These are phyloP conservation scores for Acrobasis suavella DNA, from an alignment of 2,888 invertebrate genomes.

Conservation along the genomic window DNA sequence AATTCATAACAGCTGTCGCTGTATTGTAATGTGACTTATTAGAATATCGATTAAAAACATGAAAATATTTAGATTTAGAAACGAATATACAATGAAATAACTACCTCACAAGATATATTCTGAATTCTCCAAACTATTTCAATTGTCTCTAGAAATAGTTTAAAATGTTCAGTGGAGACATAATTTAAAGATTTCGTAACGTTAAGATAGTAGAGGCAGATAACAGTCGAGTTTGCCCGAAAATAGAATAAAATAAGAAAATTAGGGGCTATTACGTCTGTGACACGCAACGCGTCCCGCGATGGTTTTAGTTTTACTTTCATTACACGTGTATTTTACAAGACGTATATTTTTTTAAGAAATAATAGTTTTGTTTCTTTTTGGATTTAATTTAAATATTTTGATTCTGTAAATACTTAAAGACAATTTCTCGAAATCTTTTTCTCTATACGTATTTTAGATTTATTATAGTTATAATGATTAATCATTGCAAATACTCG, in stretches of 20 bases:
- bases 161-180: constrained; percentile 1
- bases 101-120: not conserved
- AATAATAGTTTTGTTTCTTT: too few relatives aligned
- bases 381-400: too few relatives aligned
- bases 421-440: too few relatives aligned
- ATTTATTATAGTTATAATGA: too few relatives aligned
- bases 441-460: too few relatives aligned
- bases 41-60: too few relatives aligned
- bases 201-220: constrained; percentile 23
- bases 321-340: constrained; percentile 1
- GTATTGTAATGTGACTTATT: too few relatives aligned
- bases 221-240: constrained; percentile 23
- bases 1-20: too few relatives aligned
- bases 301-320: constrained; percentile 17
- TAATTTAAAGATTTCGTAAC: constrained; percentile 17
- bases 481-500: too few relatives aligned
- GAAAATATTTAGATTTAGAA: too few relatives aligned
- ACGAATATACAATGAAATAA: not conserved
- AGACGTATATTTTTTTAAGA: not conserved
- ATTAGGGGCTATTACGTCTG: constrained; percentile 23
- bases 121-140: not conserved
- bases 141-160: constrained; percentile 14
- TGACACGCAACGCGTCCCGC: constrained; percentile 21
- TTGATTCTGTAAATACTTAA: too few relatives aligned
- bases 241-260: constrained; percentile 27